phyloP scores from a whole-genome alignment of 2,888 invertebrate species.

The Cremastinae sp. region DNA sequence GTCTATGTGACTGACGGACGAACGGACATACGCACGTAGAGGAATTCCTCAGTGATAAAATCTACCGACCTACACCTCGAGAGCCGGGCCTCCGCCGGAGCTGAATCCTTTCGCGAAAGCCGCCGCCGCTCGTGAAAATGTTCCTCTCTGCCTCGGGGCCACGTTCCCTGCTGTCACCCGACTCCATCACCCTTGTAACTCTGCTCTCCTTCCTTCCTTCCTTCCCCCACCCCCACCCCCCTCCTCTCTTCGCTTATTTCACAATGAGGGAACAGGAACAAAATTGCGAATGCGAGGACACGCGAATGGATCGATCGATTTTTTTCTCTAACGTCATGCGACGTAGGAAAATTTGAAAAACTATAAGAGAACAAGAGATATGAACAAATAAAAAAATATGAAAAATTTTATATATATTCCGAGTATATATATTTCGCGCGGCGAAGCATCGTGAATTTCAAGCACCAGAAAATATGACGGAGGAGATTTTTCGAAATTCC shows the following conservation, averaged over 20 bases:
- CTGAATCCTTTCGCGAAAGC: constrained; percentile 60
- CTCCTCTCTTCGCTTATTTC: too few relatives aligned
- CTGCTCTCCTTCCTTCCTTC: constrained; percentile 25
- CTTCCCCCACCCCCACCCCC: not conserved
- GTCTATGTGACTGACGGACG: constrained; percentile 51
- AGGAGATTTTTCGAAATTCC: constrained; percentile 17
- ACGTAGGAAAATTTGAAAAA: too few relatives aligned
- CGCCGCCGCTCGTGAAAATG: constrained; percentile 63
- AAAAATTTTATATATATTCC: not conserved
- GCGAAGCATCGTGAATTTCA: too few relatives aligned
- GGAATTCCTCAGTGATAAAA: constrained; percentile 76
- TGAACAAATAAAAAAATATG: not conserved
- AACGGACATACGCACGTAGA: constrained; percentile 66
- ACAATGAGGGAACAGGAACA: not conserved
- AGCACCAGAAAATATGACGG: not conserved
- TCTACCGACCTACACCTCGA: constrained; percentile 77
- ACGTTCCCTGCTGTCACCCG: constrained; percentile 53
- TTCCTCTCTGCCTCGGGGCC: constrained; percentile 45
- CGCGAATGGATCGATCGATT: constrained; percentile 28
- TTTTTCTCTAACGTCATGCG: too few relatives aligned
- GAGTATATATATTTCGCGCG: not conserved
- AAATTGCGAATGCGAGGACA: constrained; percentile 26
- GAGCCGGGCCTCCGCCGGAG: constrained; percentile 49
- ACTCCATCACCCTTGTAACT: constrained; percentile 57
- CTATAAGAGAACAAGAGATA: too few relatives aligned